Evolutionary conservation across 1,140 invertebrate species (phyloP).

Genomic region (Oscheius sp.): DNA sequence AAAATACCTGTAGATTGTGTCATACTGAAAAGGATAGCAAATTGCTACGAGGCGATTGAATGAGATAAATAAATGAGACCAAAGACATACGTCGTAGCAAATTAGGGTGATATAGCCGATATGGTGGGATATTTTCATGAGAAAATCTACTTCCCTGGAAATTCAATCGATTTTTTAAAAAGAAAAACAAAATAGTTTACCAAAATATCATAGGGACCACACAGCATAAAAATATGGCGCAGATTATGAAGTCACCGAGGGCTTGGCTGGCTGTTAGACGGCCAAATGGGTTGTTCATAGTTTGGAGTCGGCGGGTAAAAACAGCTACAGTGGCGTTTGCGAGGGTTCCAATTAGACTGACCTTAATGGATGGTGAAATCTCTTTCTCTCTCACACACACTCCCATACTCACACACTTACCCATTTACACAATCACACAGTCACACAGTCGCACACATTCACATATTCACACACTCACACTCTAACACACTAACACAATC

Average conservation of each 20-base stretch:
- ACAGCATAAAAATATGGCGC: constrained; percentile 6
- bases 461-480: too few species aligned
- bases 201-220: constrained; percentile 25
- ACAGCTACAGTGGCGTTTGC: constrained; percentile 7
- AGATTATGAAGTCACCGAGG: constrained; percentile 6
- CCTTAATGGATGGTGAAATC: too few species aligned
- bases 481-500: too few species aligned
- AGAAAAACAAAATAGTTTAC: too few species aligned
- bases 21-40: constrained; percentile 12
- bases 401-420: too few species aligned
- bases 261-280: constrained; percentile 21
- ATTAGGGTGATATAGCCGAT: constrained; percentile 13
- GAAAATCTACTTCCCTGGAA: constrained; percentile 15
- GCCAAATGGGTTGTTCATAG: constrained; percentile 20
- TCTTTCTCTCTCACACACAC: too few species aligned
- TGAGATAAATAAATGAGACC: constrained; percentile 25
- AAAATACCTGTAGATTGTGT: constrained; percentile 8
- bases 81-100: constrained; percentile 26
- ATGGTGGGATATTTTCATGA: background rate
- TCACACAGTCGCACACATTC: too few species aligned
- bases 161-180: too few species aligned
- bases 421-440: too few species aligned
- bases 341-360: constrained; percentile 3
- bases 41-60: constrained; percentile 26
- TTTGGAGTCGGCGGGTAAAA: constrained; percentile 12